Evolutionary conservation across 2,888 invertebrate genomes (phyloP).

Genomic region (Nephrotoma flavescens): DNA sequence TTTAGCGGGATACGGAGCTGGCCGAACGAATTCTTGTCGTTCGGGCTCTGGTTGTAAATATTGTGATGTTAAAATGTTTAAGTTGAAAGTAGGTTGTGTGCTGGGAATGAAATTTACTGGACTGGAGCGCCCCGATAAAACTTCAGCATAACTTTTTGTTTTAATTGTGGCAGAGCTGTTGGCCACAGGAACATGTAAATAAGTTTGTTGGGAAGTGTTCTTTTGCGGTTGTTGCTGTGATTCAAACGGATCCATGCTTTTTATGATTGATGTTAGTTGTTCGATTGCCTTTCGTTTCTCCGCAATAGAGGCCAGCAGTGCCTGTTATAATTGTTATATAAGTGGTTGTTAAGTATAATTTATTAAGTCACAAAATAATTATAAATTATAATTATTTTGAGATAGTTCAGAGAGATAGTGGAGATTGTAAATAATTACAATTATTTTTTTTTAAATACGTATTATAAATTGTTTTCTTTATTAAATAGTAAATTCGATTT

Average conservation of each 20-base stretch:
- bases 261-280: constrained; percentile 54
- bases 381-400: constrained; percentile 1
- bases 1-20: background rate
- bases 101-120: constrained; percentile 17
- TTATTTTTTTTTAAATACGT: constrained; percentile 5
- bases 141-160: constrained; percentile 42
- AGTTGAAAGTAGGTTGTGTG: background rate
- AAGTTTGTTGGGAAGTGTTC: constrained; percentile 15
- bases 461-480: constrained; percentile 5
- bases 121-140: constrained; percentile 46
- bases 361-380: constrained; percentile 6
- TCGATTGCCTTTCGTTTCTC: constrained; percentile 54
- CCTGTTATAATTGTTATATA: constrained; percentile 35
- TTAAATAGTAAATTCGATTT: background rate
- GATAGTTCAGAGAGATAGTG: background rate
- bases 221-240: constrained; percentile 31
- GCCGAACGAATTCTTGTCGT: background rate
- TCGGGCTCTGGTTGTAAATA: background rate
- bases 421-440: constrained; percentile 3
- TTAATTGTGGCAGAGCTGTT: constrained; percentile 26
- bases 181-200: background rate
- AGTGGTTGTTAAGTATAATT: constrained; percentile 8
- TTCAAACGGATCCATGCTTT: constrained; percentile 58
- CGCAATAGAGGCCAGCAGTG: constrained; percentile 45
- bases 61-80: constrained; percentile 6